Base-by-base conservation (phyloP, 2,888 invertebrate species). In the Atrina japonica region DNA sequence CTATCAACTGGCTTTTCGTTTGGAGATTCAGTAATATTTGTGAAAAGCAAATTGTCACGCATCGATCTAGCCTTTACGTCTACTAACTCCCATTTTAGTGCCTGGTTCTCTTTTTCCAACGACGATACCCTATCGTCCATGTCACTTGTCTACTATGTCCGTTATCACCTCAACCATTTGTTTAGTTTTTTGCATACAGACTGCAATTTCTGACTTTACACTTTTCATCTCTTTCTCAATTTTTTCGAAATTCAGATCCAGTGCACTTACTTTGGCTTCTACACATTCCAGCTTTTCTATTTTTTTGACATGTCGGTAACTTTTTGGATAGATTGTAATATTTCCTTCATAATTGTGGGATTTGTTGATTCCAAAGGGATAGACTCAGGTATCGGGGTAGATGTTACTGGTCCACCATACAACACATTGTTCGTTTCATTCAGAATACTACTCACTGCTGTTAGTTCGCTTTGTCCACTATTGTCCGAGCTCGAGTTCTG, bases 401-500 rank as follows among this genome's bases (percentile, higher is more conserved):
- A 47, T 16, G 47, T 47, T 16, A 9, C 47, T 21, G 47, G 47
- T 3, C 6, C 7, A 18, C 47, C 47, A 47, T 47, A 47, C 47
- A 47, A n/a, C 16, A 47, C 47, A 47, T 21, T 47, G 47, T 47
- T 47, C 47, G 47, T 47, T 47, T 47, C 47, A 16, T 16, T 47
- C 21, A 47, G 47, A 47, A 47, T 47, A 47, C 47, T 9, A 47
- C 47, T 47, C 47, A 47, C 47, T n/a, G 47, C 47, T 21, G 47
- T 47, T 18, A n/a, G 21, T 3, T n/a, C 21, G 21, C 47, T 47
- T 18, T 47, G 47, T 47, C 16, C 7, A 16, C 47, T 47, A 21
- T n/a, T 18, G 21, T 47, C 47, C 47, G 47, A 47, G 21, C 21
- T 47, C 5, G 47, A 47, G 11, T 35, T 35, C 11, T 35, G 5